Conservation (phyloP, 2,797 vertebrate species). For the Amblyopsis hoosieri region DNA sequence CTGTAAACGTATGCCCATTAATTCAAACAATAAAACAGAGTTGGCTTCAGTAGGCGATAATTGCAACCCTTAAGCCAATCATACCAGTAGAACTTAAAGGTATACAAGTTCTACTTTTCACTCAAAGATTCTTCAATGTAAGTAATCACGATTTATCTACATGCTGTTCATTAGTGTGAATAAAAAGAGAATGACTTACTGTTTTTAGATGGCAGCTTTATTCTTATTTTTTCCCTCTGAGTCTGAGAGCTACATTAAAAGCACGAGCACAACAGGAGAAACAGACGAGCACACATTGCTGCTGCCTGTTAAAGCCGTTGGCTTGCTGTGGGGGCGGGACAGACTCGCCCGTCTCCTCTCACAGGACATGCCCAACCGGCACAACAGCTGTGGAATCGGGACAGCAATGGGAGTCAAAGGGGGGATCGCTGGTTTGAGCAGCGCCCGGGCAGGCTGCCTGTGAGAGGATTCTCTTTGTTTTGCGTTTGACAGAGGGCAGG, state of each 20-base stretch:
- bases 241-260: not conserved
- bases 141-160: not conserved
- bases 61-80: too few relatives aligned
- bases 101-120: too few relatives aligned
- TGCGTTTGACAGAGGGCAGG: slow-evolving; percentile 47
- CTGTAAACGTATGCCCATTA: too few relatives aligned
- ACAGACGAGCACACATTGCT: slow-evolving; percentile 27
- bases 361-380: slow-evolving; percentile 14
- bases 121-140: too few relatives aligned
- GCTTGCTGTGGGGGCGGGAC: slow-evolving; percentile 48
- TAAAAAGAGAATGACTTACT: slow-evolving; percentile 36
- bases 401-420: slow-evolving; percentile 16
- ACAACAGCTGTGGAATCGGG: slow-evolving; percentile 67
- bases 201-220: not conserved
- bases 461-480: slow-evolving; percentile 57
- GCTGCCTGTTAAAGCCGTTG: slow-evolving; percentile 52
- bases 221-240: slow-evolving; percentile 1
- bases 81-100: too few relatives aligned
- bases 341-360: slow-evolving; percentile 31
- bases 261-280: slow-evolving; percentile 14
- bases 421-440: slow-evolving; percentile 4
- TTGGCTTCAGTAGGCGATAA: too few relatives aligned
- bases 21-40: too few relatives aligned
- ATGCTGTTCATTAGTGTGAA: not conserved
- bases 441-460: slow-evolving; percentile 8